phyloP scores from a whole-genome alignment of 2,113 vertebrate species.

The Chaenogobius annularis region DNA sequence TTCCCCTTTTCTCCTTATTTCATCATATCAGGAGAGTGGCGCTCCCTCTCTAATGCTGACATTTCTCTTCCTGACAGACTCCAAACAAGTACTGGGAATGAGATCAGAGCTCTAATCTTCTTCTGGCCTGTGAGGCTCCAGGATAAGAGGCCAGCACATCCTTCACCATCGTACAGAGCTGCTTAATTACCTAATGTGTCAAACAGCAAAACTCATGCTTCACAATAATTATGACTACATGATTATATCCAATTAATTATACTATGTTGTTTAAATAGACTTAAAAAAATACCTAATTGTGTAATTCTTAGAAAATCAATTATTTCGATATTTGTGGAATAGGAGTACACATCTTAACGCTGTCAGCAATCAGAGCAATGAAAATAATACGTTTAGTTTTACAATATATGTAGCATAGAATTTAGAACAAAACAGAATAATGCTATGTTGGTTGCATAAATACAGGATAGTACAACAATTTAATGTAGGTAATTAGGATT shows the following conservation, averaged over 20 bases:
- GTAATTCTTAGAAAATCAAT: not conserved
- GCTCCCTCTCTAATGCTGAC: slow-evolving; percentile 97
- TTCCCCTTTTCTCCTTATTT: slow-evolving; percentile 87
- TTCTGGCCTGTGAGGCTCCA: slow-evolving; percentile 90
- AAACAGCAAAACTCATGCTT: slow-evolving; percentile 70
- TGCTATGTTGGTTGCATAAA: slow-evolving; percentile 2
- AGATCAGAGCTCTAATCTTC: slow-evolving; percentile 98
- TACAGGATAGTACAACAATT: slow-evolving; percentile 26
- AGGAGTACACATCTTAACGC: not conserved
- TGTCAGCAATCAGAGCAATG: not conserved
- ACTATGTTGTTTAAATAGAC: slow-evolving; percentile 43
- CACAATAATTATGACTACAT: slow-evolving; percentile 24
- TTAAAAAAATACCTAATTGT: slow-evolving; percentile 13
- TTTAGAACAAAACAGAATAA: not conserved
- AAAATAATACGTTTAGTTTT: not conserved
- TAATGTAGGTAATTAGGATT: slow-evolving; percentile 33
- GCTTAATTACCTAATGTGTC: slow-evolving; percentile 95
- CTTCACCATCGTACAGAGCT: slow-evolving; percentile 80
- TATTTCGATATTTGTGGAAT: not conserved
- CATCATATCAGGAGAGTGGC: slow-evolving; percentile 99
- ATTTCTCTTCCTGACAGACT: slow-evolving; percentile 99
- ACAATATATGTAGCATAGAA: not conserved
- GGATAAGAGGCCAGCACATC: slow-evolving; percentile 85
- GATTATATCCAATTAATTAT: slow-evolving; percentile 19
- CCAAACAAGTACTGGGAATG: slow-evolving; percentile 99